Base-by-base conservation (phyloP, 2,797 vertebrate genomes). In the Pseudochirops corinnae region DNA sequence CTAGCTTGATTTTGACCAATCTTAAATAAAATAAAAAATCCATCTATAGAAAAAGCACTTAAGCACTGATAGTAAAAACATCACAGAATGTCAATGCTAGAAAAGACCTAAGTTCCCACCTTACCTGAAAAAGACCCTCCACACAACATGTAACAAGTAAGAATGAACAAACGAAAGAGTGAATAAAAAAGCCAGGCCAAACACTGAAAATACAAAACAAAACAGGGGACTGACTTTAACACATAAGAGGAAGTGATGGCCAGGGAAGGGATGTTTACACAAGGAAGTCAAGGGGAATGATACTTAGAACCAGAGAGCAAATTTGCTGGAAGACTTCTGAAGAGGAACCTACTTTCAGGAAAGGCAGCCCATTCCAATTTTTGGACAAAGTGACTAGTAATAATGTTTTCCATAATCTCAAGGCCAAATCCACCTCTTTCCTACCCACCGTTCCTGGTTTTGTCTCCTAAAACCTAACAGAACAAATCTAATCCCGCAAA, bases 1-100 rank as follows among this genome's bases (percentile, higher is more conserved):
- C 28, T 90, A 53, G 10, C 3, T 62, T 97, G 93, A 98, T 95
- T 90, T 39, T 96, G 55, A 87, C 4, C n/a, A 95, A 91, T n/a
- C 92, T 21, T 67, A 67, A 62, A 29, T 31, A 31, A 62, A 67
- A 94, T 93, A 55, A 94, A 96, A 90, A 96, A 93, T 87, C 26
- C 11, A 92, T 5, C 67, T 97, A 94, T 29, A 95, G 87, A 94
- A 97, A 95, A 94, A 39, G 26, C 55, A 94, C 0, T 0, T 57
- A 96, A 90, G 50, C 11, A 96, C 46, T 94, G 28, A 29, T 29
- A 96, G 93, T 60, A 14, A 16, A 93, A 96, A 82, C 90, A 95
- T 92, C 53, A 9, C 18, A 94, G 46, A 50, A 2, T 87, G 92
- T 90, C n/a, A 95, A 94, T 53, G 96, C 0, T 91, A 18, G 3